These are phyloP conservation scores for Polyergus mexicanus DNA, from an alignment of 1,140 invertebrate genomes.

Conservation along the genomic window DNA sequence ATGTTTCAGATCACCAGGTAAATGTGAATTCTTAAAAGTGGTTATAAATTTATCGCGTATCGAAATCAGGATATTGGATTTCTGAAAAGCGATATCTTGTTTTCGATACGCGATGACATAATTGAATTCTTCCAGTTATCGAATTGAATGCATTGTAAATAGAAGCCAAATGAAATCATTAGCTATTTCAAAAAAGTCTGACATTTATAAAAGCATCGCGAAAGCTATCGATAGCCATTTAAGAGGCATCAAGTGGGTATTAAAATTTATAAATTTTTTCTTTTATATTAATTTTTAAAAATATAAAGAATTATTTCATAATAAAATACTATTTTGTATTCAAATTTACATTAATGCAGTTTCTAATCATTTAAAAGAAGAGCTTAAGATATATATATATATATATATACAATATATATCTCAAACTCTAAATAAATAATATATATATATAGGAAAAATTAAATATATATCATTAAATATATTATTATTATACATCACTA, in stretches of 20 bases:
- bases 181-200: not conserved
- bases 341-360: not conserved
- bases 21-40: not conserved
- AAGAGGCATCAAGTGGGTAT: slow-evolving; percentile 38
- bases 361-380: not conserved
- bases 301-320: not conserved
- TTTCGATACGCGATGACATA: not conserved
- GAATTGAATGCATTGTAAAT: slow-evolving; percentile 38
- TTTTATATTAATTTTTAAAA: not conserved
- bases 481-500: not conserved
- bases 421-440: no score
- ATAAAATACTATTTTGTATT: slow-evolving; percentile 14
- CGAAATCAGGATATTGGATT: no score
- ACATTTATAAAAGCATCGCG: not conserved
- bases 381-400: not conserved
- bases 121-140: slow-evolving; percentile 36
- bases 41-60: not conserved
- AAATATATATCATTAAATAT: no score
- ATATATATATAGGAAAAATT: no score
- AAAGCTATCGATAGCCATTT: slow-evolving; percentile 35
- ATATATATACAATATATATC: no score
- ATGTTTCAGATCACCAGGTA: slow-evolving; percentile 55
- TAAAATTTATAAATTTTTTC: not conserved
- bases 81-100: not conserved
- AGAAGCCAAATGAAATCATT: not conserved